Evolutionary conservation across 2,797 vertebrate genomes (phyloP).

Genomic region (Uromys caudimaculatus): DNA sequence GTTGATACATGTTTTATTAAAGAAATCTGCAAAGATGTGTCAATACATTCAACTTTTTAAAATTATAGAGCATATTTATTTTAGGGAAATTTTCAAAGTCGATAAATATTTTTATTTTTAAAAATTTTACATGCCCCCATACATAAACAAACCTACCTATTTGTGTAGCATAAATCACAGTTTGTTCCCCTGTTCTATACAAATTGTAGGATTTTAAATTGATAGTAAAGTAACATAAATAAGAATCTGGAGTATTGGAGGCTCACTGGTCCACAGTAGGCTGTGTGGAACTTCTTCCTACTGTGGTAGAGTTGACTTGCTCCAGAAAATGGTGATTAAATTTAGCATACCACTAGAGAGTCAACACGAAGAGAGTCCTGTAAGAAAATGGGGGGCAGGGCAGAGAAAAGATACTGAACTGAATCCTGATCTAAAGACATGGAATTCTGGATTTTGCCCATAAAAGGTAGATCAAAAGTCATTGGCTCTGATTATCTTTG

Average conservation of each 20-base stretch:
- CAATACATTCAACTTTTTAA: background rate
- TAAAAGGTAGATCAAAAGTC: background rate
- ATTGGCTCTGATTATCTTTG: background rate
- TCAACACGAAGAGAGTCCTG: background rate
- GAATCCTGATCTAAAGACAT: background rate
- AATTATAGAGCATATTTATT: background rate
- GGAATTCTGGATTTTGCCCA: background rate
- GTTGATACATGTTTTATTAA: background rate
- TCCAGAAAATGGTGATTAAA: background rate
- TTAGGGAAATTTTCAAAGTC: constrained; percentile 19
- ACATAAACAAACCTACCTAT: background rate
- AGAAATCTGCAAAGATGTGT: constrained; percentile 1
- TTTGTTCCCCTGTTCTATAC: background rate
- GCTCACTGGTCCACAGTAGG: background rate
- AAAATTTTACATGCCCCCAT: background rate
- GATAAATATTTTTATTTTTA: background rate
- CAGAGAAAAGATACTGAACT: background rate
- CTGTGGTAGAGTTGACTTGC: background rate
- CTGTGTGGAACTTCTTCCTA: background rate
- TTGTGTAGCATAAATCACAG: background rate
- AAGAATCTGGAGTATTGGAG: background rate
- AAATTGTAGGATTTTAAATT: background rate
- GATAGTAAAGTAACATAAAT: background rate
- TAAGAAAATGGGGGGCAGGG: background rate
- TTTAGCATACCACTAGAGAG: background rate